Evolutionary conservation across 1,140 invertebrate genomes (phyloP), one percentile per base, ranked within the genome.

Genomic region (Harlomillsia oculata): DNA sequence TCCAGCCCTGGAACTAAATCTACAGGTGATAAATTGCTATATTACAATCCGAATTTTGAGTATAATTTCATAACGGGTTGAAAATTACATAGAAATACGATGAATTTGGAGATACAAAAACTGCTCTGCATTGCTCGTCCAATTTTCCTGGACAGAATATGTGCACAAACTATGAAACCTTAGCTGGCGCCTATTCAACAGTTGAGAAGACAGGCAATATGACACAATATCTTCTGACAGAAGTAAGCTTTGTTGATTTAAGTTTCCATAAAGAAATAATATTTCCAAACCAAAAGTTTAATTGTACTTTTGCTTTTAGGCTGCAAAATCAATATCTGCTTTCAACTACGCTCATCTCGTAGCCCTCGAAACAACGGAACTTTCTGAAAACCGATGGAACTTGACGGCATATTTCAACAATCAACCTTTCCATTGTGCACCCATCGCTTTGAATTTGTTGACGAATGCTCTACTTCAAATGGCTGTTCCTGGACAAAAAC

Each of bases 391-490:
- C 30, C 13, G 23, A 49, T 18, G 16, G 20, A 45, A 34, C 11
- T 18, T 48, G n/a, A 68, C 61, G 1, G 70, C 67, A 0, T 68
- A 68, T 51, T 78, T 75, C 64, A 77, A 76, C 57, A 73, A 75
- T 39, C 72, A 77, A 56, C 72, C 77, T 2, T 76, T 67, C 57
- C 77, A 78, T 60, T 64, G 70, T 2, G 68, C 72, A 13, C 69
- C 72, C 1, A 69, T 76, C 4, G 52, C 73, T 11, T 56, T 78
- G 21, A 68, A 68, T 34, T 59, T 69, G 6, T 34, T 76, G 1
- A 69, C 71, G 25, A 72, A 70, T 40, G 67, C 72, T 20, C 36
- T 76, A 9, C 8, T 59, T 11, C 55, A 67, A 32, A 69, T 41
- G 13, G 20, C 32, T 1, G 20, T 43, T 5, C 21, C 26, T 29